phyloP scores from a whole-genome alignment of 2,797 vertebrate species.

The Zenarchopterus dispar region DNA sequence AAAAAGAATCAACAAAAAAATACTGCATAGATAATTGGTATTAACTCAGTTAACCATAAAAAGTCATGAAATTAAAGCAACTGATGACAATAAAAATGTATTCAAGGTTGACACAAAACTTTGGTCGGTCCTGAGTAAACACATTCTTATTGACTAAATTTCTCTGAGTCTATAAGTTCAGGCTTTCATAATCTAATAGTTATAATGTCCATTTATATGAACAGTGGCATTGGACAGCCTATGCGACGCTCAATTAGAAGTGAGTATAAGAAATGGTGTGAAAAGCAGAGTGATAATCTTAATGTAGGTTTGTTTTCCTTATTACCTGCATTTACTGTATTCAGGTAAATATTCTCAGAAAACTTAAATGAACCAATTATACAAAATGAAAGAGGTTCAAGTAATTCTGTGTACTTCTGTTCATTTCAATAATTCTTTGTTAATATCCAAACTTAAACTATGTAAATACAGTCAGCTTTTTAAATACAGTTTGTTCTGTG shows the following conservation, averaged over 20 bases:
- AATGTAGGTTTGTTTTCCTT: background rate
- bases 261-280: no score
- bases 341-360: background rate
- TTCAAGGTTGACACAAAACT: slow-evolving; percentile 8
- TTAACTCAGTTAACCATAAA: background rate
- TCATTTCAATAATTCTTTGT: no score
- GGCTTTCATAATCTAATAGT: slow-evolving; percentile 5
- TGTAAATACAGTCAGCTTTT: no score
- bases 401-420: no score
- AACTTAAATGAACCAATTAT: background rate
- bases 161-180: slow-evolving; percentile 27
- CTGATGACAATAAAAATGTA: background rate
- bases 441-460: no score
- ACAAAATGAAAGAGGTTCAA: background rate
- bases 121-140: slow-evolving; percentile 10
- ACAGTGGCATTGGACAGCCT: slow-evolving; percentile 17
- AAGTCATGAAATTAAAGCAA: background rate
- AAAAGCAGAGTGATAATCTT: background rate
- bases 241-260: background rate
- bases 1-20: background rate
- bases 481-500: no score
- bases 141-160: slow-evolving; percentile 26
- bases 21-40: background rate
- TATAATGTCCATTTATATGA: slow-evolving; percentile 26
- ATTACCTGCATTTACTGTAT: background rate